These are phyloP conservation scores for Gymnoscelis rufifasciata DNA, from an alignment of 2,888 invertebrate species.

Conservation along the genomic window DNA sequence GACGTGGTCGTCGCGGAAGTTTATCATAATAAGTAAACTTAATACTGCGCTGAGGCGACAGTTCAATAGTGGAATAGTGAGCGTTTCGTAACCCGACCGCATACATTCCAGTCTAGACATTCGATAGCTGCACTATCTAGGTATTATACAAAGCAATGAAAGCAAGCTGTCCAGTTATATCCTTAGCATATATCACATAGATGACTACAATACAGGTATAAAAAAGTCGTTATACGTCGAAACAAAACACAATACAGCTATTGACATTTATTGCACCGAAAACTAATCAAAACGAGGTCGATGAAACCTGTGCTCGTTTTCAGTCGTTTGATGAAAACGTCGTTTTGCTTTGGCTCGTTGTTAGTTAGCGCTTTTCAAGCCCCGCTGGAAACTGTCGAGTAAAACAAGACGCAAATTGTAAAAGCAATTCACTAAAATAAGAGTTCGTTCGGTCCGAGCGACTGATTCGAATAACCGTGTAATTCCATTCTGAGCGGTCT, in stretches of 20 bases:
- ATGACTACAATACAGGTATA: no score
- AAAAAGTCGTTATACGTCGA: no score
- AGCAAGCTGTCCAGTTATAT: no score
- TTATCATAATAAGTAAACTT: slow-evolving; percentile 2
- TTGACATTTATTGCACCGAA: no score
- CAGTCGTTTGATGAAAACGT: no score
- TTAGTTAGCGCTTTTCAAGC: neutral
- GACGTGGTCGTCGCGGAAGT: slow-evolving; percentile 1
- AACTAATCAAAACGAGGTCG: no score
- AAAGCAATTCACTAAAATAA: slow-evolving; percentile 32
- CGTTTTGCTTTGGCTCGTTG: neutral
- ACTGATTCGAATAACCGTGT: slow-evolving; percentile 31
- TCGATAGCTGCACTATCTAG: slow-evolving; percentile 11
- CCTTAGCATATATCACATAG: no score
- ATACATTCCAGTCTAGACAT: slow-evolving; percentile 25
- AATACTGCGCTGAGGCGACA: slow-evolving; percentile 22
- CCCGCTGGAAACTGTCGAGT: neutral
- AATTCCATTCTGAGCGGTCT: slow-evolving; percentile 37
- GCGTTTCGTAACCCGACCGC: slow-evolving; percentile 27
- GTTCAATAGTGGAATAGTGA: slow-evolving; percentile 27
- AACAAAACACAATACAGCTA: no score
- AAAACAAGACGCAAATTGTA: slow-evolving; percentile 21
- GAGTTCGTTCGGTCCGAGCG: slow-evolving; percentile 33
- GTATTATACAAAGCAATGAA: no score
- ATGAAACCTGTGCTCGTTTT: no score